These are phyloP conservation scores for Lordiphosa andalusiaca DNA, from an alignment of 2,888 invertebrate genomes.

Conservation along the genomic window DNA sequence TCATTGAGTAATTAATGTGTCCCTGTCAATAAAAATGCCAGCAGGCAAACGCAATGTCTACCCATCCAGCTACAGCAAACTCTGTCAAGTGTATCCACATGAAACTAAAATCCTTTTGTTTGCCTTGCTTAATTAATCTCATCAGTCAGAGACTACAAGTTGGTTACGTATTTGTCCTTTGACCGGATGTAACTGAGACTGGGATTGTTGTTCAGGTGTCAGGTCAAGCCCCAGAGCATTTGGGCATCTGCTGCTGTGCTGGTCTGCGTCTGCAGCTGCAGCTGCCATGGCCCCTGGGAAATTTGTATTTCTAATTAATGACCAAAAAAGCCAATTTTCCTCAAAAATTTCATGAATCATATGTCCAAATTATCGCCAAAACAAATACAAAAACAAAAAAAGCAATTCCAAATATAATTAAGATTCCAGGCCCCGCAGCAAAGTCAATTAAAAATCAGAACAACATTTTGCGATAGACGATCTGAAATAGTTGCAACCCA, in stretches of 20 bases:
- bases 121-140: constrained; percentile 69
- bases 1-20: constrained; percentile 73
- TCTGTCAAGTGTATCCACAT: constrained; percentile 40
- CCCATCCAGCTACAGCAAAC: constrained; percentile 34
- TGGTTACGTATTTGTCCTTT: constrained; percentile 45
- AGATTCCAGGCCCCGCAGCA: constrained; percentile 52
- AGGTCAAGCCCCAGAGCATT: constrained; percentile 44
- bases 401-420: constrained; percentile 69
- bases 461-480: constrained; percentile 44
- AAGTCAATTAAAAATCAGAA: constrained; percentile 68
- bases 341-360: constrained; percentile 42
- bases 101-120: constrained; percentile 72
- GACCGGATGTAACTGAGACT: constrained; percentile 61
- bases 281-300: constrained; percentile 19
- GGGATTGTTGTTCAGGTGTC: constrained; percentile 57
- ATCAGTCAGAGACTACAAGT: constrained; percentile 52
- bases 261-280: background rate
- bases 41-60: constrained; percentile 61
- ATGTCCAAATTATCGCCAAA: constrained; percentile 21
- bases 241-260: constrained; percentile 30
- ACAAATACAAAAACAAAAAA: constrained; percentile 40
- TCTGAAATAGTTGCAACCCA: constrained; percentile 59
- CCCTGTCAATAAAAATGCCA: constrained; percentile 73
- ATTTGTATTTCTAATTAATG: constrained; percentile 70
- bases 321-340: constrained; percentile 61